phyloP scores from a whole-genome alignment of 2,113 vertebrate species.

The Heteronetta atricapilla region DNA sequence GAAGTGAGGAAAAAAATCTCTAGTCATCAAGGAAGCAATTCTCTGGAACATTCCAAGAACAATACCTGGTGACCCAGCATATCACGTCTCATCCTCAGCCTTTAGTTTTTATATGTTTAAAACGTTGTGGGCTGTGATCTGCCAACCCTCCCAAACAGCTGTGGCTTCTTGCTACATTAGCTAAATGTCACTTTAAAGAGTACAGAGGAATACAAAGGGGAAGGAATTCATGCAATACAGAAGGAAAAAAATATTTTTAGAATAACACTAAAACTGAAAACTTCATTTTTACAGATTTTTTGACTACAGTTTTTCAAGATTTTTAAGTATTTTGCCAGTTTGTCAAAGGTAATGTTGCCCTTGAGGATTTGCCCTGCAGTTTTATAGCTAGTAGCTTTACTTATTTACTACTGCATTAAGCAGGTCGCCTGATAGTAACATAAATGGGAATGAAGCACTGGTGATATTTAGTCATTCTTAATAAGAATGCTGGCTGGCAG shows the following conservation, averaged over 20 bases:
- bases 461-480: constrained; percentile 62
- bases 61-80: constrained; percentile 1
- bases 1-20: neutral
- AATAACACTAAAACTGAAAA: neutral
- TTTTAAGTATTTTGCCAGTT: constrained; percentile 45
- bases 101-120: neutral
- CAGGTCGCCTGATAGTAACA: constrained; percentile 25
- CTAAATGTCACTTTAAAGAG: constrained; percentile 41
- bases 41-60: constrained; percentile 4
- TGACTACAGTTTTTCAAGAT: constrained; percentile 6
- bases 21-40: constrained; percentile 26
- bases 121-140: neutral
- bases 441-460: constrained; percentile 6
- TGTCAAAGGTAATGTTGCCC: constrained; percentile 51
- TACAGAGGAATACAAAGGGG: neutral
- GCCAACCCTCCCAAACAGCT: neutral
- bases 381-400: constrained; percentile 35
- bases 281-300: constrained; percentile 24
- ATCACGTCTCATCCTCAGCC: neutral
- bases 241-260: constrained; percentile 7
- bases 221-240: neutral
- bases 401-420: constrained; percentile 60
- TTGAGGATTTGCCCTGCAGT: constrained; percentile 40
- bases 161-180: constrained; percentile 36
- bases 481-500: neutral